phyloP scores from a whole-genome alignment of 2,797 vertebrate species.

The Masticophis lateralis region DNA sequence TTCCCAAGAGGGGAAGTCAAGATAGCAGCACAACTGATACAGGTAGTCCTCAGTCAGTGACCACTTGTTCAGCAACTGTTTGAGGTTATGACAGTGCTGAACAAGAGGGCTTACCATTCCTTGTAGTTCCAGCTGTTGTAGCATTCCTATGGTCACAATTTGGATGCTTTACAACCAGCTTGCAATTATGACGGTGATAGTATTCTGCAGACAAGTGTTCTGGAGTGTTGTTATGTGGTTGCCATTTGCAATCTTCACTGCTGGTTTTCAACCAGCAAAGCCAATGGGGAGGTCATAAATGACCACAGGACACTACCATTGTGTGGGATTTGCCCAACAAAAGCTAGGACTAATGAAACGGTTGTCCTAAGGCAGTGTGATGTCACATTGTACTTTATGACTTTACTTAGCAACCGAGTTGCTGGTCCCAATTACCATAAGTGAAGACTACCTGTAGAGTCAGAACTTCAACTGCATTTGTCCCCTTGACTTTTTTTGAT shows the following conservation, averaged over 20 bases:
- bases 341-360: not conserved
- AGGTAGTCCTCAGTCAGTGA: not conserved
- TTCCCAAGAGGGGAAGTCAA: not conserved
- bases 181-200: not conserved
- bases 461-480: not conserved
- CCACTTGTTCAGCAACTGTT: not conserved
- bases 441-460: not conserved
- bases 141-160: not conserved
- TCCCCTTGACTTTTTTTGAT: not conserved
- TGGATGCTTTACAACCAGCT: not conserved
- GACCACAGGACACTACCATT: not conserved
- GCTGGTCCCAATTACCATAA: not conserved
- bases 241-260: not conserved
- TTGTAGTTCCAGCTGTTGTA: not conserved
- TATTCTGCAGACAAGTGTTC: not conserved
- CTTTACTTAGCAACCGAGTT: not conserved
- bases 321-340: not conserved
- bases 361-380: not conserved
- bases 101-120: not conserved
- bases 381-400: not conserved
- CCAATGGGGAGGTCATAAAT: not conserved
- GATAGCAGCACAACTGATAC: not conserved
- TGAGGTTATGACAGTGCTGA: not conserved
- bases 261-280: not conserved
- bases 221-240: not conserved